These are phyloP conservation scores for Lophius piscatorius DNA, from an alignment of 2,113 vertebrate species.

Conservation along the genomic window DNA sequence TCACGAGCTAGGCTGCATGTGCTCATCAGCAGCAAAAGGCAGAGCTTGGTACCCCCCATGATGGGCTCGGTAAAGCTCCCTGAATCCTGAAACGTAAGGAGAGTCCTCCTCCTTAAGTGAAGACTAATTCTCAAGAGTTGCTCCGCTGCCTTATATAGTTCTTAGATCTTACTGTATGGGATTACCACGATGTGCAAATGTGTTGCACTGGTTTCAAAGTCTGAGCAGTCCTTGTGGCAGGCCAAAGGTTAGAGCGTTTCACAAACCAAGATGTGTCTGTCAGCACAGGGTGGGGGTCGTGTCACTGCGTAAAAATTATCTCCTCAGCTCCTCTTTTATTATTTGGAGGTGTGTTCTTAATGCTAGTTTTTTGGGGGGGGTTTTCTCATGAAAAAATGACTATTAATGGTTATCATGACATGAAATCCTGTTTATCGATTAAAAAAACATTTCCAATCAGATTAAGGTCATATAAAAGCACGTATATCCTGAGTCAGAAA, in stretches of 20 bases:
- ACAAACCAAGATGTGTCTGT: conserved; percentile 67
- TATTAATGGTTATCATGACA: no score
- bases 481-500: conserved; percentile 22
- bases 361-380: not conserved
- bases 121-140: conserved; percentile 56
- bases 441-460: conserved; percentile 23
- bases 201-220: conserved; percentile 77
- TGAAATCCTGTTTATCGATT: not conserved
- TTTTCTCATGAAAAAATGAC: not conserved
- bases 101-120: conserved; percentile 70
- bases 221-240: conserved; percentile 77
- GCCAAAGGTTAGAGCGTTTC: conserved; percentile 74
- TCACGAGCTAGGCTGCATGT: conserved; percentile 72
- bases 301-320: conserved; percentile 31
- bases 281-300: conserved; percentile 68
- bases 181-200: conserved; percentile 61
- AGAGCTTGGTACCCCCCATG: conserved; percentile 70
- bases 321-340: conserved; percentile 2
- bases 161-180: conserved; percentile 36
- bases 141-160: conserved; percentile 70
- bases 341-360: not conserved
- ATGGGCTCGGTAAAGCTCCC: conserved; percentile 61
- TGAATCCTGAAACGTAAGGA: conserved; percentile 22
- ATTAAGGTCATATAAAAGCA: conserved; percentile 6
- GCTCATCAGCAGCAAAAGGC: conserved; percentile 70